These are phyloP conservation scores for Microcebus lehilahytsara DNA, from an alignment of 2,113 vertebrate genomes.

Conservation along the genomic window DNA sequence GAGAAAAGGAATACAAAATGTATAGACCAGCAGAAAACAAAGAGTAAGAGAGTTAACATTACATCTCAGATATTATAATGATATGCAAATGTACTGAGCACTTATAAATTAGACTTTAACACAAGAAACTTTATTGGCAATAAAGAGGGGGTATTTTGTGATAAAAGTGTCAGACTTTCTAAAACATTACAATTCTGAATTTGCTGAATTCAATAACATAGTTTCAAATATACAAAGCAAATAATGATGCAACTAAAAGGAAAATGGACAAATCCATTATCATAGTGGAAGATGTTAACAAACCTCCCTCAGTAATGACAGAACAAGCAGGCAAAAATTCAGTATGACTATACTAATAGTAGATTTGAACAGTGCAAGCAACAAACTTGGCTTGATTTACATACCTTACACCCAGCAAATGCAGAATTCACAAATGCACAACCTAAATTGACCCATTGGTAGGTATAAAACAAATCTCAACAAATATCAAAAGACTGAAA, in stretches of 20 bases:
- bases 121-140: not conserved
- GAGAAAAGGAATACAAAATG: not conserved
- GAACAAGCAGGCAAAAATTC: not conserved
- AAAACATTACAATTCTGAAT: not conserved
- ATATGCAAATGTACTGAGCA: not conserved
- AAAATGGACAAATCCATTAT: not conserved
- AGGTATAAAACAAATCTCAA: not conserved
- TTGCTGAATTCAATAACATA: not conserved
- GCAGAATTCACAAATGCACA: not conserved
- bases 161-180: not conserved
- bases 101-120: not conserved
- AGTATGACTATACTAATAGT: not conserved
- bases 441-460: not conserved
- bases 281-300: not conserved
- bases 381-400: not conserved
- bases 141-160: not conserved
- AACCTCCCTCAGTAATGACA: not conserved
- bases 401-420: not conserved
- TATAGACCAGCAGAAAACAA: not conserved
- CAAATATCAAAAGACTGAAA: not conserved
- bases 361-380: not conserved
- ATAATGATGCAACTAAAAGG: not conserved
- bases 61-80: not conserved
- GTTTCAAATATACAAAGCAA: not conserved
- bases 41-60: not conserved